Conservation (phyloP, 2,113 vertebrate genomes). For the Cyanocitta stelleri region DNA sequence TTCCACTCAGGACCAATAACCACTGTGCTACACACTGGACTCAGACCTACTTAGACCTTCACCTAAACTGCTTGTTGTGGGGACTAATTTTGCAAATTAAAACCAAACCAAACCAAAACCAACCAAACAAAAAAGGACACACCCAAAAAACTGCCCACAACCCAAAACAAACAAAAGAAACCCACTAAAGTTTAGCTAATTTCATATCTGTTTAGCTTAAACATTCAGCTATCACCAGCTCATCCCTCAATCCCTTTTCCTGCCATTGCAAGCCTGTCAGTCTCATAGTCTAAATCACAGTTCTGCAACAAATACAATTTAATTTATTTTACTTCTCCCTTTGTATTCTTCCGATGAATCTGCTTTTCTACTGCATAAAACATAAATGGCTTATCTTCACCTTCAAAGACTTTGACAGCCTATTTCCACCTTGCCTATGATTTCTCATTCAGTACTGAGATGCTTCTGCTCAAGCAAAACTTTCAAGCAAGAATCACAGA, state of each 20-base stretch:
- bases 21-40: not conserved
- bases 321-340: not conserved
- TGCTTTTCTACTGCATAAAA: constrained; percentile 19
- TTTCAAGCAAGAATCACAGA: not conserved
- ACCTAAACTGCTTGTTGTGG: not conserved
- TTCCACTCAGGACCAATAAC: not conserved
- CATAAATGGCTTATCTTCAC: constrained; percentile 29
- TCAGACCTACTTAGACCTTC: not conserved
- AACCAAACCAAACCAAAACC: not conserved
- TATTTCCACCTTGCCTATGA: not conserved
- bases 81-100: not conserved
- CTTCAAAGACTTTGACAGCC: not conserved
- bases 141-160: accelerated
- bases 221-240: not conserved
- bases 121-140: not conserved
- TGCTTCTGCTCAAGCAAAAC: not conserved
- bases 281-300: not conserved
- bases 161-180: not conserved
- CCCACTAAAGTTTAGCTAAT: not conserved
- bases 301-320: not conserved
- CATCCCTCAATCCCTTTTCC: not conserved
- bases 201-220: not conserved
- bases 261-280: not conserved
- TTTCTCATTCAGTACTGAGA: not conserved
- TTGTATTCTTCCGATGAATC: not conserved